Evolutionary conservation across 2,888 invertebrate genomes (phyloP).

Genomic region (Leptinotarsa peninsularis): DNA sequence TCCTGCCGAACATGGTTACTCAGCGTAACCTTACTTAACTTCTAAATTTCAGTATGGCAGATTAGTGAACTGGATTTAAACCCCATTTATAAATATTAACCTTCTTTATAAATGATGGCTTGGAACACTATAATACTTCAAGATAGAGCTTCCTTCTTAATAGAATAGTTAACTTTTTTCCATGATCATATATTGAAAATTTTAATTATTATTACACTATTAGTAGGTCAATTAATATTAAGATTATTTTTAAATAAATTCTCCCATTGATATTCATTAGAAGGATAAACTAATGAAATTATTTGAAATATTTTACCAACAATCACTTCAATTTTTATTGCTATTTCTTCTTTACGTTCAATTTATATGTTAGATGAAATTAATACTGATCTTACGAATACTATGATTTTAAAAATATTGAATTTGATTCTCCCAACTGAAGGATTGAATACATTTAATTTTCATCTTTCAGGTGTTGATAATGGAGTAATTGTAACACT

Average conservation of each 20-base stretch:
- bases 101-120: constrained; percentile 74
- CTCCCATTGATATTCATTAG: constrained; percentile 71
- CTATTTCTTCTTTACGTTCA: constrained; percentile 72
- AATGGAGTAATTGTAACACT: constrained; percentile 72
- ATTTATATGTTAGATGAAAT: constrained; percentile 75
- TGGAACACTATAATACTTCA: constrained; percentile 72
- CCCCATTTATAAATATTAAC: constrained; percentile 73
- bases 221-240: constrained; percentile 72
- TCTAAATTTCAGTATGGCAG: constrained; percentile 74
- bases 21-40: constrained; percentile 71
- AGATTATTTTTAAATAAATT: constrained; percentile 71
- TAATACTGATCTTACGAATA: constrained; percentile 72
- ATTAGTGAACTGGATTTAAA: constrained; percentile 76
- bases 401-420: constrained; percentile 70
- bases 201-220: constrained; percentile 72
- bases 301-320: constrained; percentile 75
- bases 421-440: constrained; percentile 72
- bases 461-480: constrained; percentile 75
- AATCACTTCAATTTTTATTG: constrained; percentile 74
- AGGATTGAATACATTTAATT: constrained; percentile 64
- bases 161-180: constrained; percentile 76
- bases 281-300: constrained; percentile 74
- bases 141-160: constrained; percentile 73
- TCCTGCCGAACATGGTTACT: constrained; percentile 72
- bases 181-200: constrained; percentile 74